Percentiles rank a stretch among this genome's conserved stretches.
Conservation (phyloP, 2,113 vertebrate species). For the Thymallus thymallus region DNA sequence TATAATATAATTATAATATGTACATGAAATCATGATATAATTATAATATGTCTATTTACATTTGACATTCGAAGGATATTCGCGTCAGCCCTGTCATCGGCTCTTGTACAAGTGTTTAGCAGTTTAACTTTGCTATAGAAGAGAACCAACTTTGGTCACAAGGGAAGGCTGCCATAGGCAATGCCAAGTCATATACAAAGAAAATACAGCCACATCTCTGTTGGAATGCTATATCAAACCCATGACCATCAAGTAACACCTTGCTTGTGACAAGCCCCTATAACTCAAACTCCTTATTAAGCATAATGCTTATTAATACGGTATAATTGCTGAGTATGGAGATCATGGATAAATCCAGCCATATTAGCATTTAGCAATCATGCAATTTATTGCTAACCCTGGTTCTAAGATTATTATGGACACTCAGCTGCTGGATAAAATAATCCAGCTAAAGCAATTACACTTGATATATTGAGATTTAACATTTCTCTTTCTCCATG, state of each 20-base stretch:
- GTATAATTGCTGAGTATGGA: slow-evolving; percentile 57
- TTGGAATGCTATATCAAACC: slow-evolving; percentile 58
- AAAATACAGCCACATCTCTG: slow-evolving; percentile 32
- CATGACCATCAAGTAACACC: slow-evolving; percentile 51
- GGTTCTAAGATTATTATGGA: slow-evolving; percentile 5
- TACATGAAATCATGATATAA: background rate
- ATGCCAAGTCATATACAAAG: slow-evolving; percentile 35
- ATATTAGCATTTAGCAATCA: slow-evolving; percentile 34
- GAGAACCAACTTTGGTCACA: background rate
- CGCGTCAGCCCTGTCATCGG: background rate
- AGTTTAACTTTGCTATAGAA: background rate
- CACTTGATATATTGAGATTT: background rate
- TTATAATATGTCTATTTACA: background rate
- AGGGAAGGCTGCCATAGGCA: background rate
- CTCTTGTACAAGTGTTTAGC: background rate
- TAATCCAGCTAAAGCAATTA: slow-evolving; percentile 22
- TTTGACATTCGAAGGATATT: slow-evolving; percentile 14
- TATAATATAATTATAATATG: background rate
- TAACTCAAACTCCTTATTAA: slow-evolving; percentile 58
- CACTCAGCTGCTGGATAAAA: slow-evolving; percentile 24
- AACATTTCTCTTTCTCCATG: slow-evolving; percentile 6
- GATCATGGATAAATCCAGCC: slow-evolving; percentile 32
- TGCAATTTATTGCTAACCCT: slow-evolving; percentile 22
- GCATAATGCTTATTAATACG: slow-evolving; percentile 57
- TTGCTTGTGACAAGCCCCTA: slow-evolving; percentile 50